A percentile compares a stretch with the other conserved stretches of the same genome.
Evolutionary conservation across 2,797 vertebrate species (phyloP).

Genomic region (Tangara arthus): DNA sequence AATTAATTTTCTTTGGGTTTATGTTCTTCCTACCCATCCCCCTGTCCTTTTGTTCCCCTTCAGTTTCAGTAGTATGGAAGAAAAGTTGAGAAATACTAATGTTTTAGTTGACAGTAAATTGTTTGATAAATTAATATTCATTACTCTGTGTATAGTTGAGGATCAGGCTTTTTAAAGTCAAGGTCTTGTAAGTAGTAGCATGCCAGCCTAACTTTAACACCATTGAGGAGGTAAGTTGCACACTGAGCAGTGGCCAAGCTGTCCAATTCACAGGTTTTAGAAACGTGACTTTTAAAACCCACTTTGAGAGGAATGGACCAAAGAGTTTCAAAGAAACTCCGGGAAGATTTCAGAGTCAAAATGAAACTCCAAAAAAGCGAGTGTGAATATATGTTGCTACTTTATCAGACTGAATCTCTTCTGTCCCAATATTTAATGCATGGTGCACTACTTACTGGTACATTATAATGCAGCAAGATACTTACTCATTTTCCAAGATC

Average conservation of each 20-base stretch:
- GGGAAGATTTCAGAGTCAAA: conserved; percentile 73
- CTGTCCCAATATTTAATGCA: conserved; percentile 68
- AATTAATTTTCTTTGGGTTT: conserved; percentile 26
- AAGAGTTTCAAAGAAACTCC: conserved; percentile 84
- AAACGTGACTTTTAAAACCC: conserved; percentile 61
- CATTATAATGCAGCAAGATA: conserved; percentile 62
- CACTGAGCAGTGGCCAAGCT: conserved; percentile 42
- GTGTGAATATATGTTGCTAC: conserved; percentile 57
- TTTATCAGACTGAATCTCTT: conserved; percentile 59
- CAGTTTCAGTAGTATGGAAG: conserved; percentile 46
- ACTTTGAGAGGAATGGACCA: conserved; percentile 86
- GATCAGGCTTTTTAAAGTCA: conserved; percentile 38
- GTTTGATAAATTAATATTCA: conserved; percentile 52
- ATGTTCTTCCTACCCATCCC: background rate
- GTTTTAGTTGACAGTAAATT: conserved; percentile 66
- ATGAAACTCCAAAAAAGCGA: conserved; percentile 60
- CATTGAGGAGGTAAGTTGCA: conserved; percentile 45
- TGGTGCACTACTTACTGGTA: conserved; percentile 67
- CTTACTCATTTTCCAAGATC: conserved; percentile 62
- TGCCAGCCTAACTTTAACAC: conserved; percentile 61
- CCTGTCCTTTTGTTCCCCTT: background rate
- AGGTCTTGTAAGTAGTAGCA: conserved; percentile 70
- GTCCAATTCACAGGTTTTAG: conserved; percentile 67
- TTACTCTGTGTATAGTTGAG: conserved; percentile 43
- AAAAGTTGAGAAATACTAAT: conserved; percentile 63